A percentile compares a stretch with the other conserved stretches of the same genome.
These are phyloP conservation scores for Cassiopea andromeda DNA, from an alignment of 30 jellyfish, hydroid and myxozoan genomes.

Conservation along the genomic window DNA sequence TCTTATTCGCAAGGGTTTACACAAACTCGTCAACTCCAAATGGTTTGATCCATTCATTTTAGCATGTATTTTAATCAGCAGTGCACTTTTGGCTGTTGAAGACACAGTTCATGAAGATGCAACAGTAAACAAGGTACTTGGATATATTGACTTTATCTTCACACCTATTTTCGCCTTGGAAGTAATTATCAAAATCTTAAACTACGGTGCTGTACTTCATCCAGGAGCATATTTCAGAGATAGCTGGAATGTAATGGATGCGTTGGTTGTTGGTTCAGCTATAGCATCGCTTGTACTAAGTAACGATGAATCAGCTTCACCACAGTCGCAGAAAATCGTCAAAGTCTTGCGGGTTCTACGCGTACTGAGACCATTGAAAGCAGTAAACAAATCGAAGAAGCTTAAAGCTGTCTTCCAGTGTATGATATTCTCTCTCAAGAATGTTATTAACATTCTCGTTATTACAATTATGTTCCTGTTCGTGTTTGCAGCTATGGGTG, in stretches of 20 bases:
- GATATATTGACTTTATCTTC: conserved; percentile 64
- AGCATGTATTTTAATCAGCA: conserved; percentile 79
- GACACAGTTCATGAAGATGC: conserved; percentile 84
- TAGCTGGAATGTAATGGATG: conserved; percentile 86
- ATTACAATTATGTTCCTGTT: conserved; percentile 73
- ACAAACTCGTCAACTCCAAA: conserved; percentile 66
- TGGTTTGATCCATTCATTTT: conserved; percentile 77
- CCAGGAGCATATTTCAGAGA: conserved; percentile 90
- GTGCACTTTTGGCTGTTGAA: conserved; percentile 87
- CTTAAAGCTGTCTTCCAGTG: conserved; percentile 83
- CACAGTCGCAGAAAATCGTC: conserved; percentile 70
- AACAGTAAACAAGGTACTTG: conserved; percentile 60
- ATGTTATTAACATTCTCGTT: conserved; percentile 68
- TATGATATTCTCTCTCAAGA: conserved; percentile 79
- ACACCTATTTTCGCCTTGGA: conserved; percentile 85
- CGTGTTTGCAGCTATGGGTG: conserved; percentile 86
- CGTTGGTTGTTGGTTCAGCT: conserved; percentile 80
- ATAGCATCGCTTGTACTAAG: conserved; percentile 80
- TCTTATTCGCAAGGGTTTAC: conserved; percentile 76
- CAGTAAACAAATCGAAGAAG: conserved; percentile 68
- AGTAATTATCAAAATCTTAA: conserved; percentile 71
- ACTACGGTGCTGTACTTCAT: conserved; percentile 80
- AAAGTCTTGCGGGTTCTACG: conserved; percentile 69
- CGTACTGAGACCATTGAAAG: conserved; percentile 70
- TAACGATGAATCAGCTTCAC: conserved; percentile 56